Percentiles rank a stretch among this genome's conserved stretches.
phyloP scores from a whole-genome alignment of 2,113 vertebrate species.

The Myotis brandtii region DNA sequence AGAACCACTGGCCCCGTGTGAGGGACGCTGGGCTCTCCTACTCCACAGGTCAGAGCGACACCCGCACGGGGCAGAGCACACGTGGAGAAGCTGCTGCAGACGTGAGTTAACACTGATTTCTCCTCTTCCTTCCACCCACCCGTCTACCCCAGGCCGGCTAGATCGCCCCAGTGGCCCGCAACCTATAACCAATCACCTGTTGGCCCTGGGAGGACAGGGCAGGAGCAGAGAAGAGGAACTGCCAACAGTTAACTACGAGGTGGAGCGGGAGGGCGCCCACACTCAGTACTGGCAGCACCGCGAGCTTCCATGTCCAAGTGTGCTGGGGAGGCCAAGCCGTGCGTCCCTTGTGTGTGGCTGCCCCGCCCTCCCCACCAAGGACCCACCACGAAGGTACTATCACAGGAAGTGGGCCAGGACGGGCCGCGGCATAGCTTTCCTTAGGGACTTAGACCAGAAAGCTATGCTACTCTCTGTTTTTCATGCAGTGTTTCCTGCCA shows the following conservation, averaged over 20 bases:
- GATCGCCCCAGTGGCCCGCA: fast-evolving
- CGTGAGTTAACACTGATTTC: not conserved
- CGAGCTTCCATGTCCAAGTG: fast-evolving
- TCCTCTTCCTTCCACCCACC: not conserved
- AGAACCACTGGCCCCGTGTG: too few species aligned
- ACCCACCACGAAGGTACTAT: not conserved
- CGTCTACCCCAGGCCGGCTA: not conserved
- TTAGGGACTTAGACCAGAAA: not conserved
- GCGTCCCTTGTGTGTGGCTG: fast-evolving
- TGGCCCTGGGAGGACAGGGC: not conserved
- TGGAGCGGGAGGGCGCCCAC: fast-evolving
- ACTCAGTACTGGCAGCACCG: fast-evolving
- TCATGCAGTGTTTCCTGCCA: not conserved
- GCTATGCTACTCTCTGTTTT: not conserved
- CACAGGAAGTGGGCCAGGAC: not conserved
- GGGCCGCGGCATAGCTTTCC: not conserved
- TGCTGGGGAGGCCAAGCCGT: not conserved
- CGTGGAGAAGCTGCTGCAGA: not conserved
- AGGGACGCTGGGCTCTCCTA: not conserved
- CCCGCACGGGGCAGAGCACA: not conserved
- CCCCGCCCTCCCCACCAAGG: not conserved
- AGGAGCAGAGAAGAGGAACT: not conserved
- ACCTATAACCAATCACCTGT: not conserved
- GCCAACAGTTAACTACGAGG: too few species aligned
- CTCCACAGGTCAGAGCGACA: not conserved